Percentiles rank a stretch among this genome's conserved stretches.
These are phyloP conservation scores for Cyclargus thomasi DNA, from an alignment of 1,140 invertebrate genomes.

Conservation along the genomic window DNA sequence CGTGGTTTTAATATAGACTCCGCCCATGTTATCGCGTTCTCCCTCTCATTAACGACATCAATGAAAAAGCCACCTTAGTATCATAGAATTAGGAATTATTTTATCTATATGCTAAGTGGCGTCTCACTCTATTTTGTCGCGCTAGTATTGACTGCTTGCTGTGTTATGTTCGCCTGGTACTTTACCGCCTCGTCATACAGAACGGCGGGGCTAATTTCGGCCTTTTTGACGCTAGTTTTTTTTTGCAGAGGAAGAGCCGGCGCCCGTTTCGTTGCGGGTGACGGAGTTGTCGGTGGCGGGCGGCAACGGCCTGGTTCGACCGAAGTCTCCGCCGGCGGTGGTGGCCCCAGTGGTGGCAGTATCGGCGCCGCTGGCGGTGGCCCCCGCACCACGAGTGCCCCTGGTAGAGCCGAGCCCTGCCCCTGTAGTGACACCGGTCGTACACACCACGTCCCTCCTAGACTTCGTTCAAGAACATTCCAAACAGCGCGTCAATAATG, in stretches of 20 bases:
- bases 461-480: constrained; percentile 72
- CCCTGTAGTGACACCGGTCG: constrained; percentile 25
- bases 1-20: background rate
- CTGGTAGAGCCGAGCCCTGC: constrained; percentile 32
- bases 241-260: constrained; percentile 68
- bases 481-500: constrained; percentile 61
- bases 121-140: constrained; percentile 28
- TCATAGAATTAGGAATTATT: background rate
- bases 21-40: constrained; percentile 3
- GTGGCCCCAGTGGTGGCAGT: constrained; percentile 31
- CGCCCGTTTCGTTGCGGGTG: constrained; percentile 55
- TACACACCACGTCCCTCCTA: constrained; percentile 44
- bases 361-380: constrained; percentile 15
- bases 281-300: constrained; percentile 51
- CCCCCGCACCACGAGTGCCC: constrained; percentile 32
- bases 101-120: background rate
- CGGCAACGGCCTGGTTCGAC: constrained; percentile 53
- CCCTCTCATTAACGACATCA: constrained; percentile 1
- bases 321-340: constrained; percentile 44
- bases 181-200: constrained; percentile 70
- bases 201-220: constrained; percentile 50
- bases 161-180: constrained; percentile 61
- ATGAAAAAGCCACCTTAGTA: background rate
- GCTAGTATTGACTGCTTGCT: constrained; percentile 27
- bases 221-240: constrained; percentile 24